Percentiles rank a stretch among this genome's conserved stretches.
Conservation (phyloP, 2,113 vertebrate genomes). For the Potamarius usumacintae region DNA sequence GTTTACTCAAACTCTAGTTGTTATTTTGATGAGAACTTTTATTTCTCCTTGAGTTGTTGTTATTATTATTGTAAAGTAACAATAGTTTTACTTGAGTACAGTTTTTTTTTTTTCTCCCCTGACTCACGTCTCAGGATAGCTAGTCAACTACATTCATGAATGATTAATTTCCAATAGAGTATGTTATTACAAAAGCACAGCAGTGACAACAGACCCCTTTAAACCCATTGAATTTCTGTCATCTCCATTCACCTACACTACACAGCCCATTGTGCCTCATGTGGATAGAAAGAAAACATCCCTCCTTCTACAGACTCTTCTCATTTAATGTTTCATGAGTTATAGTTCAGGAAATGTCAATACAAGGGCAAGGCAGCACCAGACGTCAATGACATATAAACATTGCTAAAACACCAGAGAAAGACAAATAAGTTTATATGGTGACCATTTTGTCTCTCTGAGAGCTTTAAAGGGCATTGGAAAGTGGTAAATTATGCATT, state of each 20-base stretch:
- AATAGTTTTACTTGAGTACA: too few species aligned
- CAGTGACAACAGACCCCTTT: slow-evolving; percentile 40
- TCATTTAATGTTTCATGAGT: slow-evolving; percentile 54
- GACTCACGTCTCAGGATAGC: too few species aligned
- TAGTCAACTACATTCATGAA: background rate
- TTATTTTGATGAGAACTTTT: too few species aligned
- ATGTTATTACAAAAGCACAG: background rate
- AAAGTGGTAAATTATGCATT: slow-evolving; percentile 29
- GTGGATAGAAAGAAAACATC: slow-evolving; percentile 41
- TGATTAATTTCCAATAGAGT: background rate
- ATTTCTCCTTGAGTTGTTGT: too few species aligned
- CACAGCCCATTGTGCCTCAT: slow-evolving; percentile 43
- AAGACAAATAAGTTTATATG: slow-evolving; percentile 41
- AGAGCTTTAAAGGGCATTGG: slow-evolving; percentile 14
- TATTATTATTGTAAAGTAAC: too few species aligned
- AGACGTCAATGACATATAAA: slow-evolving; percentile 56
- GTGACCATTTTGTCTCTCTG: slow-evolving; percentile 9
- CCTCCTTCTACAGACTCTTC: slow-evolving; percentile 45
- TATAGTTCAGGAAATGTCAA: slow-evolving; percentile 46
- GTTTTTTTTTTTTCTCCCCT: too few species aligned
- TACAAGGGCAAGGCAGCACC: slow-evolving; percentile 49
- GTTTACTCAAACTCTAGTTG: too few species aligned
- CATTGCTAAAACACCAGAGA: slow-evolving; percentile 55
- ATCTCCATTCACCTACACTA: slow-evolving; percentile 35
- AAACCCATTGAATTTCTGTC: slow-evolving; percentile 47